Base-by-base conservation (phyloP, 2,888 invertebrate genomes). In the Chydorus sphaericus region DNA sequence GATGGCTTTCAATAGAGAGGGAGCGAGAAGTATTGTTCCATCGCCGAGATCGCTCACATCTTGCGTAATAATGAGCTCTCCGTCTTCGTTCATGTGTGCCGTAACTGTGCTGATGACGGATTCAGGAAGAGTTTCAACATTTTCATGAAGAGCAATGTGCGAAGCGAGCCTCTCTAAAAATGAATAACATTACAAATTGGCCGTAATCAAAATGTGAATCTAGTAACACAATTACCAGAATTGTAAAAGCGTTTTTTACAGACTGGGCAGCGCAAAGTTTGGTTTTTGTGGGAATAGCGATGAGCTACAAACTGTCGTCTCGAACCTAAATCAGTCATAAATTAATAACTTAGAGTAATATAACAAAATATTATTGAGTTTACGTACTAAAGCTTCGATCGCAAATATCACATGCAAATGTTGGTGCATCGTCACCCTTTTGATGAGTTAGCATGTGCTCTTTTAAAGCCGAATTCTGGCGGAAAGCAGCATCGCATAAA, bases 221-320 rank as follows among this genome's bases (percentile, higher is more conserved):
- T n/a, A n/a, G n/a, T n/a, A n/a, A n/a, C n/a, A n/a, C n/a, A n/a
- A n/a, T 48, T 48, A 11, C 11, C 48, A 10, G 48, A 11, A 29
- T 18, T 48, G 55, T 48, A 26, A 36, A 55, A 55, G 18, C 55
- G 30, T 23, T 55, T 48, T 18, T 48, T 48, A 16, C 55, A 55
- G 30, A 48, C 33, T 14, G 48, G 48, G 18, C 55, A 55, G 11
- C 48, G 30, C 33, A 16, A 20, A 4, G 31, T 31, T 26, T 29
- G 20, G 11, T 30, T 48, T 14, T 36, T 31, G 23, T 55, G 55
- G 8, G 26, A 37, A 38, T 55, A 55, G 10, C 48, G 33, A 14
- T 55, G 55, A 6, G 48, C 48, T 18, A 48, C 23, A 28, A 48
- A 48, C 29, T 48, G 30, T 5, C 48, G 30, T 33, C 18, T 52